These are phyloP conservation scores for Caenorhabditis inopinata DNA, from an alignment of 1,140 invertebrate genomes.

Conservation along the genomic window DNA sequence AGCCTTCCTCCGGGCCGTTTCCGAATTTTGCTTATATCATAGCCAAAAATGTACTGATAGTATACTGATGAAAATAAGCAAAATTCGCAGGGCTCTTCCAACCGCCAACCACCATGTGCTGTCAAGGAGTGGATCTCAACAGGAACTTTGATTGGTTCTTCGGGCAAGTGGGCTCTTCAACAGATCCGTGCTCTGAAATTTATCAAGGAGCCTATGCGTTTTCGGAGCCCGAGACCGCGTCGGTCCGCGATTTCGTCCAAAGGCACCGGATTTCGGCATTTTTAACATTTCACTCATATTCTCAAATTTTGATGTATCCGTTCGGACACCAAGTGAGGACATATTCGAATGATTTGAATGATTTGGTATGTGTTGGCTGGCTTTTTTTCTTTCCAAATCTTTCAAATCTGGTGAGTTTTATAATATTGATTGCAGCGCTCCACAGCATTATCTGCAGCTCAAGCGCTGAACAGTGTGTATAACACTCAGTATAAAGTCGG, in stretches of 20 bases:
- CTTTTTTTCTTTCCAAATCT: no score
- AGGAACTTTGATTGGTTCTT: conserved; percentile 61
- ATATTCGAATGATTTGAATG: conserved; percentile 63
- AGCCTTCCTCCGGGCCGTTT: no score
- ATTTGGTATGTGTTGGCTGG: conserved; percentile 55
- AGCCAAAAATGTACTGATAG: no score
- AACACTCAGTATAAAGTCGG: conserved; percentile 65
- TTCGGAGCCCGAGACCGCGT: conserved; percentile 61
- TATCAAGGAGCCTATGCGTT: conserved; percentile 63
- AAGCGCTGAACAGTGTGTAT: conserved; percentile 61
- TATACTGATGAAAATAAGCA: no score
- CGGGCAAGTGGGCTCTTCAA: conserved; percentile 64
- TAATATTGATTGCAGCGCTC: conserved; percentile 57
- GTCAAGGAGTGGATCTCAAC: conserved; percentile 65
- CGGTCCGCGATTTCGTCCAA: conserved; percentile 62
- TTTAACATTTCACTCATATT: conserved; percentile 64
- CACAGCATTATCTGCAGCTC: conserved; percentile 59
- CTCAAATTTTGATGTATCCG: conserved; percentile 66
- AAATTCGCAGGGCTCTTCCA: conserved; percentile 53
- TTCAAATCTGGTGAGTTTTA: neutral
- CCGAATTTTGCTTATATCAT: no score
- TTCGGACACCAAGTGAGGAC: conserved; percentile 65
- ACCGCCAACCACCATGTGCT: conserved; percentile 62
- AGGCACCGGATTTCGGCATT: conserved; percentile 57
- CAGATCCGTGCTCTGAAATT: conserved; percentile 66